Conservation (phyloP, 2,888 invertebrate genomes). For the Lasioglossum morio region DNA sequence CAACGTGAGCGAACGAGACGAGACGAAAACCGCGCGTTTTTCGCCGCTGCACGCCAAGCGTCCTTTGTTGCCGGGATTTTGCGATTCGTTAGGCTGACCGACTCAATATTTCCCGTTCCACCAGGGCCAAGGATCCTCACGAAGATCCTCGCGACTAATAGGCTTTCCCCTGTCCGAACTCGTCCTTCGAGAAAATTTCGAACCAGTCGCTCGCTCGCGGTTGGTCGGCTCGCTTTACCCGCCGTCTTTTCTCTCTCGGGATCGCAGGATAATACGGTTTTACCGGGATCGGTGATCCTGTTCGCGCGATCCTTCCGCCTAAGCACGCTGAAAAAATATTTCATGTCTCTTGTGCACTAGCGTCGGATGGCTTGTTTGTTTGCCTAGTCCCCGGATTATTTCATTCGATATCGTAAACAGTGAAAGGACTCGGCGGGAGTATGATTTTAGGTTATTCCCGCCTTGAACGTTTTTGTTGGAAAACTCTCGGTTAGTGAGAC, state of each 20-base stretch:
- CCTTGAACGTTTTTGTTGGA: neutral
- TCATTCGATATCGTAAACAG: conserved; percentile 1
- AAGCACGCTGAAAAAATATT: conserved; percentile 67
- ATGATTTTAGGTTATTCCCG: neutral
- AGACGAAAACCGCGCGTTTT: conserved; percentile 63
- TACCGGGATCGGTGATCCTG: conserved; percentile 60
- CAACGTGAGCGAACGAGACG: conserved; percentile 31
- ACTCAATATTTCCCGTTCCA: conserved; percentile 44
- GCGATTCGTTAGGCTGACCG: conserved; percentile 75
- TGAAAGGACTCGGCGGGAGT: neutral
- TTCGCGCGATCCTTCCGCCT: conserved; percentile 47
- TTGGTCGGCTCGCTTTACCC: conserved; percentile 24
- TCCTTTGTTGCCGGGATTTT: conserved; percentile 68
- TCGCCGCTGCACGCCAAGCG: conserved; percentile 59
- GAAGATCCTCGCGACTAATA: conserved; percentile 72
- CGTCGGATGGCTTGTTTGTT: neutral
- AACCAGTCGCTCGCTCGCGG: conserved; percentile 34
- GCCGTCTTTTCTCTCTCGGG: conserved; percentile 50
- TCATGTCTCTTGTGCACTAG: neutral
- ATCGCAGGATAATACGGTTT: conserved; percentile 68
- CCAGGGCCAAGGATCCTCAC: conserved; percentile 42
- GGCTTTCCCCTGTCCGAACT: conserved; percentile 71
- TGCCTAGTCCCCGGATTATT: conserved; percentile 34
- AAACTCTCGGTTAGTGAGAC: neutral
- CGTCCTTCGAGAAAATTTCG: conserved; percentile 71